These are phyloP conservation scores for Dendrolimus kikuchii DNA, from an alignment of 1,140 invertebrate species.

Conservation along the genomic window DNA sequence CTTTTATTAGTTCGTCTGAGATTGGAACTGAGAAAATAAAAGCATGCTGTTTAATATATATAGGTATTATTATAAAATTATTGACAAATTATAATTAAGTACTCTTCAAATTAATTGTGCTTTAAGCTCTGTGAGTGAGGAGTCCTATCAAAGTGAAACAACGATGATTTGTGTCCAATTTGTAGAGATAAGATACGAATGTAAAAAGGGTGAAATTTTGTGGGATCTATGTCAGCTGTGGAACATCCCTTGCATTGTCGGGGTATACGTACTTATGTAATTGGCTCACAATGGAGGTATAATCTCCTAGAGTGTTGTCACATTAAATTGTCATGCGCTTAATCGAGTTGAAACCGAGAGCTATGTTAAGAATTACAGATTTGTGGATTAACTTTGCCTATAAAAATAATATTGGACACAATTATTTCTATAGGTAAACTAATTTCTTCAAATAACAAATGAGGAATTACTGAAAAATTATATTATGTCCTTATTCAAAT, in stretches of 20 bases:
- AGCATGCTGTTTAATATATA: no score
- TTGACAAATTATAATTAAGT: conserved; percentile 1
- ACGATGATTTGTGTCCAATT: not conserved
- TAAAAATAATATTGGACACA: no score
- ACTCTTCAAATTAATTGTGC: not conserved
- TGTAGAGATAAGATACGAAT: not conserved
- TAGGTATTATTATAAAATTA: not conserved
- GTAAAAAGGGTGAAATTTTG: conserved; percentile 12
- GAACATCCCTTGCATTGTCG: conserved; percentile 11
- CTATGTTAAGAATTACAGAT: conserved; percentile 5
- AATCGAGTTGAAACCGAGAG: conserved; percentile 33
- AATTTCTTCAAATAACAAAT: no score
- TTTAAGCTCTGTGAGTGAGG: not conserved
- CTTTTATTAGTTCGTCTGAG: no score
- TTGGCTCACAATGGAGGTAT: conserved; percentile 35
- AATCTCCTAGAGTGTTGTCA: conserved; percentile 46
- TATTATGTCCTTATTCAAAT: no score
- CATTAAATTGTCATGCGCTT: conserved; percentile 44
- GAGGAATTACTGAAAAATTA: no score
- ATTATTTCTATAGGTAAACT: no score
- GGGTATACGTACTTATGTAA: conserved; percentile 28
- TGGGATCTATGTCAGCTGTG: conserved; percentile 46
- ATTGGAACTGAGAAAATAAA: no score
- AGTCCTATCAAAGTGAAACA: not conserved
- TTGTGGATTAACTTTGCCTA: no score